Base-by-base conservation (phyloP, 1,140 invertebrate species). In the Coenobita brevimanus region DNA sequence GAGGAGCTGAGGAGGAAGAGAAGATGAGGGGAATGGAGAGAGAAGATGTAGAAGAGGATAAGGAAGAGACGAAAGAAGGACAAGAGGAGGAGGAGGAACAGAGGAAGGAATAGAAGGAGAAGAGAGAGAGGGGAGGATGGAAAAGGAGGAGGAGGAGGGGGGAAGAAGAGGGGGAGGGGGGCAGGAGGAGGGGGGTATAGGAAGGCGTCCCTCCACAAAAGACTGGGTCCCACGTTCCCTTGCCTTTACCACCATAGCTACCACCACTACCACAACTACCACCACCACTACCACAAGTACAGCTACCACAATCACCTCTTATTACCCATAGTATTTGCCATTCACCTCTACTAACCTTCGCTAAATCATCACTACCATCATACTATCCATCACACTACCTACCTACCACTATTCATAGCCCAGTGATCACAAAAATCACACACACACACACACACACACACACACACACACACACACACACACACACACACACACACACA, bases 201-300 rank as follows among this genome's bases (percentile, higher is more conserved):
- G 41, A 50, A 50, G 27, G 41, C 15, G 75, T 38, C 27, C n/a
- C 21, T 78, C 75, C 46, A 78, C 75, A 78, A 78, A 78, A 78
- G 75, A 78, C 75, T 78, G 21, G n/a, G 15, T 50, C 41, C 46
- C 46, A 27, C 75, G 75, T 78, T 27, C 75, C 46, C 27, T 46
- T 43, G n/a, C 41, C 43, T 43, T 43, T 33, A 43, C 30, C 27
- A 43, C 46, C 38, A 50, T 43, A 30, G n/a, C 27, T 24, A 27
- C 50, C 50, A 33, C 36, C 36, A 71, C 27, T 30, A 71, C 27
- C 30, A 33, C 27, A 17, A 38, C 30, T 27, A 33, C 27, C 30
- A 71, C 67, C 46, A 50, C 17, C 46, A 50, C 46, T 17, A 50
- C 46, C 46, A 50, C 46, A 6, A 50, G 6, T 50, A 50, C 46